Evolutionary conservation across 2,888 invertebrate species (phyloP).

Genomic region (Amblyjoppa proteus): DNA sequence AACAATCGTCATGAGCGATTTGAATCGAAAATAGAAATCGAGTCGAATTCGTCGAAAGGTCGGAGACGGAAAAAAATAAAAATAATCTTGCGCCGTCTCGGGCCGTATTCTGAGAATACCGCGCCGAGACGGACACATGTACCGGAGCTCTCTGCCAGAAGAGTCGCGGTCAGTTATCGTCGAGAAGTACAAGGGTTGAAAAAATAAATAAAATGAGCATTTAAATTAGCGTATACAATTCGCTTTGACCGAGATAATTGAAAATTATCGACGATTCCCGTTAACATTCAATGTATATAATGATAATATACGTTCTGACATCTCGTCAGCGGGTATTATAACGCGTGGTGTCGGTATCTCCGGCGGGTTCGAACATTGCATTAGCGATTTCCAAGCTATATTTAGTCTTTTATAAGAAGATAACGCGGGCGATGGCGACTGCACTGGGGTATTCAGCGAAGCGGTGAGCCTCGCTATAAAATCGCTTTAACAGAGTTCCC

Average conservation of each 20-base stretch:
- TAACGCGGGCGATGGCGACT: conserved; percentile 49
- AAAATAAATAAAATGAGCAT: no score
- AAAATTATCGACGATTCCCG: background rate
- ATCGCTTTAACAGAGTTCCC: conserved; percentile 32
- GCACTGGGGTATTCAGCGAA: conserved; percentile 39
- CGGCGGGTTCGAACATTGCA: conserved; percentile 41
- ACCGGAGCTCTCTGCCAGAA: background rate
- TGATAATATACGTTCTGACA: background rate
- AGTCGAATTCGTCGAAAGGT: conserved; percentile 47
- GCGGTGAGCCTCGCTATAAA: conserved; percentile 48
- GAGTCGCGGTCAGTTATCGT: background rate
- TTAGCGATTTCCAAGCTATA: conserved; percentile 52
- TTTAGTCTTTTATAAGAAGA: conserved; percentile 62
- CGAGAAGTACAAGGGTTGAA: background rate
- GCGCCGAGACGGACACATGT: conserved; percentile 13
- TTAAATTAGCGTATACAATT: background rate
- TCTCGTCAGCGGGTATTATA: conserved; percentile 28
- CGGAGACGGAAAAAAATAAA: conserved; percentile 42
- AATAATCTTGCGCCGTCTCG: conserved; percentile 47
- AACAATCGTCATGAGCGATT: conserved; percentile 3
- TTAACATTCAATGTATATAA: background rate
- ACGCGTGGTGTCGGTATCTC: conserved; percentile 38
- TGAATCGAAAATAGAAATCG: conserved; percentile 54
- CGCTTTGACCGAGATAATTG: conserved; percentile 5
- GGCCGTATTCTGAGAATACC: conserved; percentile 25